Evolutionary conservation across 2,888 invertebrate genomes (phyloP).

Genomic region (Ectemnius continuus): DNA sequence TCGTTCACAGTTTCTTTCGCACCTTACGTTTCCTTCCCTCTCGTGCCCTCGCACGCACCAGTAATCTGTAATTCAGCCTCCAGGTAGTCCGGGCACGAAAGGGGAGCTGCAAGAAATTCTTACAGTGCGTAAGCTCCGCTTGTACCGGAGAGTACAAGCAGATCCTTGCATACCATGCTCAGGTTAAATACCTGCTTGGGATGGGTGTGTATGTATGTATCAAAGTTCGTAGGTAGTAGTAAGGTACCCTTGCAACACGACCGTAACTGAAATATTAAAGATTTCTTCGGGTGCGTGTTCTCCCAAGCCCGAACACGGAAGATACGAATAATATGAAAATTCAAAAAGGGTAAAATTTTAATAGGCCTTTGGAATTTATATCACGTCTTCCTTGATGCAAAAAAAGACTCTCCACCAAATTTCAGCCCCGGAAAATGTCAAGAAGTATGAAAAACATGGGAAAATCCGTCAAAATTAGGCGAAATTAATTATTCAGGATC

Average conservation of each 20-base stretch:
- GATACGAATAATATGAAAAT: slow-evolving; percentile 8
- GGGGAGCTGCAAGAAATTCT: slow-evolving; percentile 48
- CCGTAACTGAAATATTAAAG: not conserved
- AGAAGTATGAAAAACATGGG: no score
- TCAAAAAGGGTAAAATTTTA: no score
- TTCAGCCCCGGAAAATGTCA: no score
- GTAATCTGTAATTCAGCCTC: slow-evolving; percentile 48
- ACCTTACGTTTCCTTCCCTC: slow-evolving; percentile 6
- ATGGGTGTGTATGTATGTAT: slow-evolving; percentile 18
- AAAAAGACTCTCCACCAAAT: no score
- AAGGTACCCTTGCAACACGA: not conserved
- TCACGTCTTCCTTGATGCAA: no score
- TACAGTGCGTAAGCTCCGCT: slow-evolving; percentile 40
- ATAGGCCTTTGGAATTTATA: no score
- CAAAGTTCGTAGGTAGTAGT: slow-evolving; percentile 5
- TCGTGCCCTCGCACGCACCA: not conserved
- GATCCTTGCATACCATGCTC: not conserved
- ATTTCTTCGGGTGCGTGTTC: not conserved
- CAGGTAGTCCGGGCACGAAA: slow-evolving; percentile 43
- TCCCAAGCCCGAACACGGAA: not conserved
- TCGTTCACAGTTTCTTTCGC: slow-evolving; percentile 15
- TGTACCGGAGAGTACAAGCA: slow-evolving; percentile 4
- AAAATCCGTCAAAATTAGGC: no score
- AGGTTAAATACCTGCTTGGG: not conserved
- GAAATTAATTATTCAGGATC: no score